A percentile compares a stretch with the other conserved stretches of the same genome.
phyloP scores from a whole-genome alignment of 92 coral and sea anemone genomes.

The Paragorgia papillata region DNA sequence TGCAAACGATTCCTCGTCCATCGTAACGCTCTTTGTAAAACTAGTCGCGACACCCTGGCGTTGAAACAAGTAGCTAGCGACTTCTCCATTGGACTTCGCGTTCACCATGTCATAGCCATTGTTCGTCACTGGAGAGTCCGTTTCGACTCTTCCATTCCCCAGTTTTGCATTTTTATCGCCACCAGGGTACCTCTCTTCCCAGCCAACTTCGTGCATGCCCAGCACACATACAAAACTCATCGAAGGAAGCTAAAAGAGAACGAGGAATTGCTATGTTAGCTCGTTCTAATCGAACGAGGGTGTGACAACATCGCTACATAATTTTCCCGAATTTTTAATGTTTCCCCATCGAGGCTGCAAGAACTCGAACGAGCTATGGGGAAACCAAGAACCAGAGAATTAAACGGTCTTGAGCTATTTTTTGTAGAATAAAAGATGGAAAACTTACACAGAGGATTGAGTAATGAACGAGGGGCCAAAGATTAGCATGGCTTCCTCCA shows the following conservation, averaged over 20 bases:
- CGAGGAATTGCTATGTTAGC: constrained; percentile 63
- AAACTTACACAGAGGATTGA: constrained; percentile 45
- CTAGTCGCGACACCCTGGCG: constrained; percentile 99
- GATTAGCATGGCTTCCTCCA: constrained; percentile 42
- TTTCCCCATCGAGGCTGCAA: constrained; percentile 50
- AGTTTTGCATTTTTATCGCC: constrained; percentile 91
- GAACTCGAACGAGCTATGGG: background rate
- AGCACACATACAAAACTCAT: constrained; percentile 99
- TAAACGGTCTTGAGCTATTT: background rate
- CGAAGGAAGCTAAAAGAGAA: constrained; percentile 93
- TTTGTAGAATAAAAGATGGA: background rate
- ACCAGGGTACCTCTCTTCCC: constrained; percentile 97
- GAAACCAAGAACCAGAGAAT: constrained; percentile 7
- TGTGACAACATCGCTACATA: constrained; percentile 69
- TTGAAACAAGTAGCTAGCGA: constrained; percentile 97
- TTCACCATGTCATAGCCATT: constrained; percentile 91
- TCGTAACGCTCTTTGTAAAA: constrained; percentile 95
- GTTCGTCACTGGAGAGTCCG: constrained; percentile 66
- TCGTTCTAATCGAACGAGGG: constrained; percentile 78
- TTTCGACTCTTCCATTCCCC: constrained; percentile 81
- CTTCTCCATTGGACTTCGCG: constrained; percentile 97
- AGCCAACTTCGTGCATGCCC: constrained; percentile 99
- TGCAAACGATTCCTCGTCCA: constrained; percentile 86
- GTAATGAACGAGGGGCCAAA: constrained; percentile 23
- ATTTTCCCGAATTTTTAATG: constrained; percentile 57